Evolutionary conservation across 2,113 vertebrate genomes (phyloP).

Genomic region (Apodemus speciosus): DNA sequence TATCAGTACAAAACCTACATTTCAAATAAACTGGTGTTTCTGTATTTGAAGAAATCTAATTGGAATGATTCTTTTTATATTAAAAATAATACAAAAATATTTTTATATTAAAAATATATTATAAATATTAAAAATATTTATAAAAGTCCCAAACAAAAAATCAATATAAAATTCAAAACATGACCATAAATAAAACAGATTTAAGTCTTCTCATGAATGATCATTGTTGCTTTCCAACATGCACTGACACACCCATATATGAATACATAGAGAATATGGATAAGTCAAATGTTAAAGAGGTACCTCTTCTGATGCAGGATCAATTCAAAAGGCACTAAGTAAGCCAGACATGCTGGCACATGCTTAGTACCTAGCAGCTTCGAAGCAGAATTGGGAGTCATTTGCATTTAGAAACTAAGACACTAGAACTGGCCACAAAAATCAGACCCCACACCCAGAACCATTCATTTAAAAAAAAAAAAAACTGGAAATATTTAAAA

Average conservation of each 20-base stretch:
- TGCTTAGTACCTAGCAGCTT: background rate
- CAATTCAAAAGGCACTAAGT: background rate
- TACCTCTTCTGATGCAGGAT: background rate
- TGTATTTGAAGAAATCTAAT: conserved; percentile 24
- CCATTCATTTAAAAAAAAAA: no score
- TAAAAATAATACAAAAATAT: no score
- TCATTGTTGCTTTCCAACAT: background rate
- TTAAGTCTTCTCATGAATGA: conserved; percentile 23
- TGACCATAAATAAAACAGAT: conserved; percentile 12
- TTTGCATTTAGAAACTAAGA: background rate
- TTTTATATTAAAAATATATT: no score
- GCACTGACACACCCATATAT: background rate
- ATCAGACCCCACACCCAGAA: background rate
- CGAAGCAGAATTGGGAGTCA: background rate
- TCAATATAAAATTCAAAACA: conserved; percentile 6
- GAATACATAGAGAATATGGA: background rate
- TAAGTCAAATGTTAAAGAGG: background rate
- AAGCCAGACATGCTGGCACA: background rate
- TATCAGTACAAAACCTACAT: background rate
- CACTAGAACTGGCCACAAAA: background rate
- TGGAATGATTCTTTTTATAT: background rate
- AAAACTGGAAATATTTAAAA: background rate
- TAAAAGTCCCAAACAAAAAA: conserved; percentile 36
- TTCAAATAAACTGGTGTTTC: background rate
- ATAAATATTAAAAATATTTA: conserved; percentile 2